Evolutionary conservation across 2,113 vertebrate genomes (phyloP), one percentile per base, ranked within the genome.

Genomic region (Columba livia): DNA sequence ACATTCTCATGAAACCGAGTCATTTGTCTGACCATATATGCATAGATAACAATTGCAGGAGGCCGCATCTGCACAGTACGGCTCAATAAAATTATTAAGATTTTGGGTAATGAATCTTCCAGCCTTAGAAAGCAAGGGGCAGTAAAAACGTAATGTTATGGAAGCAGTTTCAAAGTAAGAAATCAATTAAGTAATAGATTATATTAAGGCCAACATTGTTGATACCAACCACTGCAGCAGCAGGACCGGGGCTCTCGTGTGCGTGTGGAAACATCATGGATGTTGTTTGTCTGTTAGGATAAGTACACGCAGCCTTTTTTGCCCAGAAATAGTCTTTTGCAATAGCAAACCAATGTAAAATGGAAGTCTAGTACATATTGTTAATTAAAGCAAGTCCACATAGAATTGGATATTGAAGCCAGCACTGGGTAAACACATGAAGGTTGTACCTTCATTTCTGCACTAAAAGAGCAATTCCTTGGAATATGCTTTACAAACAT

Each of bases 401-500:
- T 0, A 91, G 90, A 77, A 78, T 21, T 67, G 72, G 58, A 79
- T 95, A 61, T 40, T 70, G 66, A 95, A 96, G 82, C 34, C 67
- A 70, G 53, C 32, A 10, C 51, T 89, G 34, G 15, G 72, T 79
- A 94, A 96, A 89, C 44, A 82, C 17, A 50, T 56, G 32, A 90
- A 47, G 85, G 34, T 20, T 38, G 50, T 56, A 83, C 85, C 91
- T 94, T 84, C 83, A 36, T 32, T 95, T 88, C 77, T 89, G 71
- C 78, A 95, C 90, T 80, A 96, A 97, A 97, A 94, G 94, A 94
- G 89, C 95, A 97, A 88, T 73, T 81, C 60, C 18, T 64, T 38
- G 56, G 79, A 96, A 92, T 82, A 73, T 11, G 61, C 77, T 86
- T 88, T 89, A 87, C 80, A 88, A 84, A 94, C 88, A 87, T 61